Evolutionary conservation across 2,888 invertebrate species (phyloP), one percentile per base, ranked within the genome.

Genomic region (Druceiella hillmani): DNA sequence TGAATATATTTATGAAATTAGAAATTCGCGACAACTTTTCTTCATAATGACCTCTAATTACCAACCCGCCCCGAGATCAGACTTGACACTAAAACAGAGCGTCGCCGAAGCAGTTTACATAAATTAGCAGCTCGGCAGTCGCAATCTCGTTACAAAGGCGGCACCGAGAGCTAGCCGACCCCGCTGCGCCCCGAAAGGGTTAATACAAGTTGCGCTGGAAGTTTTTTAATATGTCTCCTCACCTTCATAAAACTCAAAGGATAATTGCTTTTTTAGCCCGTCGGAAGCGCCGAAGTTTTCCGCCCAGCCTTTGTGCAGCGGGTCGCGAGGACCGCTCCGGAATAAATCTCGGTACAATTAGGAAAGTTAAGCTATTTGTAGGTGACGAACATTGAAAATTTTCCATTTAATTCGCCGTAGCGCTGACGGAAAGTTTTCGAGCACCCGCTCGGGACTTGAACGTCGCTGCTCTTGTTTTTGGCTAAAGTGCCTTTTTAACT

Each of bases 41-140:
- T n/a, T n/a, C n/a, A n/a, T n/a, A n/a, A n/a, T n/a, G n/a, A n/a
- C n/a, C n/a, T n/a, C n/a, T n/a, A n/a, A n/a, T n/a, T n/a, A n/a
- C n/a, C n/a, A n/a, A n/a, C n/a, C n/a, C n/a, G n/a, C n/a, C n/a
- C n/a, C n/a, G n/a, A n/a, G n/a, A n/a, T n/a, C n/a, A n/a, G n/a
- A n/a, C n/a, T n/a, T n/a, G n/a, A n/a, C n/a, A n/a, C n/a, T n/a
- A n/a, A n/a, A n/a, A n/a, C n/a, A n/a, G n/a, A n/a, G n/a, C n/a
- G n/a, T n/a, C n/a, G n/a, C n/a, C n/a, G 9, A 27, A 62, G 61
- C 67, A 64, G 66, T 69, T 68, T 67, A 68, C 70, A 70, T 70
- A 69, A 70, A 69, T 68, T 68, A 58, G n/a, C 27, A 27, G n/a
- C 13, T 27, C 3, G 27, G 3, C 9, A 14, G 27, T 15, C n/a